These are phyloP conservation scores for Nephotettix cincticeps DNA, from an alignment of 1,140 invertebrate genomes.

Conservation along the genomic window DNA sequence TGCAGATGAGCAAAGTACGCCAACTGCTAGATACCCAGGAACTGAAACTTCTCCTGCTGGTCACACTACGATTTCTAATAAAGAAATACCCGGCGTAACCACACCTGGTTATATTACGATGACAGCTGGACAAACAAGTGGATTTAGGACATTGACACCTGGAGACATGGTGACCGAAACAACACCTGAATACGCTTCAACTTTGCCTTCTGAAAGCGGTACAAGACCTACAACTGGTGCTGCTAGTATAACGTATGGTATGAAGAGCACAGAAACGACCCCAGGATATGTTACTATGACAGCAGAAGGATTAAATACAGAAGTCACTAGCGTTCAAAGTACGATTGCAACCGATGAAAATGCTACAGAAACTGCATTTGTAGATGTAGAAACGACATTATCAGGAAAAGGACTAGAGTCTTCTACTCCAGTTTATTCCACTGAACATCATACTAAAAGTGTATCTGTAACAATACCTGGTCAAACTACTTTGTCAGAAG, in stretches of 20 bases:
- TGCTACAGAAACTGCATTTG: too few relatives aligned
- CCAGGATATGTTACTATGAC: neutral
- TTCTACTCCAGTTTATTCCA: too few relatives aligned
- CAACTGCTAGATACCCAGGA: neutral
- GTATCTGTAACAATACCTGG: too few relatives aligned
- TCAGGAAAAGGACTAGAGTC: too few relatives aligned
- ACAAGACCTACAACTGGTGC: neutral
- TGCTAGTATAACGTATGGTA: neutral
- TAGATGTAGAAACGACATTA: too few relatives aligned
- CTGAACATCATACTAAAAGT: too few relatives aligned
- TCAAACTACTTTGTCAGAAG: too few relatives aligned
- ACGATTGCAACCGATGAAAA: conserved; percentile 2
- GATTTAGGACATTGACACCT: neutral
- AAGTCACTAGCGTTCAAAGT: neutral
- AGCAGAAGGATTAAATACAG: neutral
- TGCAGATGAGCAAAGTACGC: neutral
- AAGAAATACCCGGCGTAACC: neutral
- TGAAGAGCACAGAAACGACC: neutral
- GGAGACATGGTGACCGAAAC: neutral
- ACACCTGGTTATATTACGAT: neutral
- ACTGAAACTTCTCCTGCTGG: conserved; percentile 7
- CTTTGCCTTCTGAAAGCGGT: neutral
- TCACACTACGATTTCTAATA: conserved; percentile 3
- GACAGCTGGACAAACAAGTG: neutral
- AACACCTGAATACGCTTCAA: neutral